Conservation (phyloP, 2,113 vertebrate genomes). For the Bos taurus region DNA sequence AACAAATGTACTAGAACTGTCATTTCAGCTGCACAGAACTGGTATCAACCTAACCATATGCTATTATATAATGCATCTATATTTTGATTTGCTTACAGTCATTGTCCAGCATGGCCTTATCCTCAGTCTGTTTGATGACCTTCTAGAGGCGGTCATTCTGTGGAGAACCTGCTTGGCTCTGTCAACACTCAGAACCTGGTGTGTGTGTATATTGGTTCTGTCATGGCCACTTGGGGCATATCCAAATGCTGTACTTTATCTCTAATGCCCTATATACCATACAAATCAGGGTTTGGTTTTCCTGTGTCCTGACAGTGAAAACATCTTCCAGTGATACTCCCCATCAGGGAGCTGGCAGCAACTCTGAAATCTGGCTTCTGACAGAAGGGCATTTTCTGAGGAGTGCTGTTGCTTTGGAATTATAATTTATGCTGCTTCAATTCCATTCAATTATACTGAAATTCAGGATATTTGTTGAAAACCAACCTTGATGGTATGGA, state of each 20-base stretch:
- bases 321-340: slow-evolving; percentile 39
- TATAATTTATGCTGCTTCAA: slow-evolving; percentile 4
- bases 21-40: not conserved
- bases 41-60: not conserved
- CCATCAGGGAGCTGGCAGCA: slow-evolving; percentile 16
- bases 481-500: not conserved
- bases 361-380: slow-evolving; percentile 32
- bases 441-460: slow-evolving; percentile 31
- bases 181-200: not conserved
- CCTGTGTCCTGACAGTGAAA: slow-evolving; percentile 10
- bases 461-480: slow-evolving; percentile 13
- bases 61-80: not conserved
- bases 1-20: not conserved
- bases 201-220: not conserved
- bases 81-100: not conserved
- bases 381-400: slow-evolving; percentile 40
- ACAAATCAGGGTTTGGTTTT: slow-evolving; percentile 13
- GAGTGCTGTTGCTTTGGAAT: slow-evolving; percentile 21
- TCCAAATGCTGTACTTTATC: not conserved
- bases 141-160: not conserved
- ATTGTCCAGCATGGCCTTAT: not conserved
- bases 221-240: not conserved
- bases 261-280: not conserved
- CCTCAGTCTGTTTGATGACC: not conserved
- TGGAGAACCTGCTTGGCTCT: not conserved